phyloP scores from a whole-genome alignment of 1,140 invertebrate genomes.

The Procambarus clarkii region DNA sequence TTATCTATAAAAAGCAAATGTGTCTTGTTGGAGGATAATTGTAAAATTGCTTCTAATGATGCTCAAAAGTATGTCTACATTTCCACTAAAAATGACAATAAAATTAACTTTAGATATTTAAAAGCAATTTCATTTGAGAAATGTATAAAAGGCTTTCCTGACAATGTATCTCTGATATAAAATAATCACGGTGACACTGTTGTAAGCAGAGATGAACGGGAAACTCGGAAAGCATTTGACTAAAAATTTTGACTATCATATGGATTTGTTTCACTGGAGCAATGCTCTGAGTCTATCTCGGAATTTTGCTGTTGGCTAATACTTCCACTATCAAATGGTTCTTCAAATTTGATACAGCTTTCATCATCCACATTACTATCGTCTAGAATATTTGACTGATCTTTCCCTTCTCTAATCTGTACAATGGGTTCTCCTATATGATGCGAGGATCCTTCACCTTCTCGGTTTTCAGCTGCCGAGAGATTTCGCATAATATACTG shows the following conservation, averaged over 20 bases:
- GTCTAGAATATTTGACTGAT: conserved; percentile 17
- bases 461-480: neutral
- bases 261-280: conserved; percentile 39
- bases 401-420: conserved; percentile 68
- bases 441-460: conserved; percentile 23
- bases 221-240: neutral
- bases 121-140: conserved; percentile 9
- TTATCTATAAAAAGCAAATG: neutral
- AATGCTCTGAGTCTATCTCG: conserved; percentile 5
- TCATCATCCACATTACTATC: conserved; percentile 32
- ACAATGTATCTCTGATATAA: neutral
- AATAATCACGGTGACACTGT: neutral
- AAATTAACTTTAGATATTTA: neutral
- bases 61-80: neutral
- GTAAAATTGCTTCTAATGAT: neutral
- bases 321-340: conserved; percentile 1
- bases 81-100: neutral
- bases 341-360: conserved; percentile 27
- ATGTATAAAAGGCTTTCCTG: neutral
- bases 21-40: neutral
- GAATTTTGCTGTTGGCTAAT: neutral
- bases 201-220: neutral
- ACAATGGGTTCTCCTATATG: conserved; percentile 70
- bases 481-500: conserved; percentile 62
- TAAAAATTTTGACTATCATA: conserved; percentile 61